A percentile compares a stretch with the other conserved stretches of the same genome.
phyloP scores from a whole-genome alignment of 2,113 vertebrate genomes.

The Ailuropoda melanoleuca region DNA sequence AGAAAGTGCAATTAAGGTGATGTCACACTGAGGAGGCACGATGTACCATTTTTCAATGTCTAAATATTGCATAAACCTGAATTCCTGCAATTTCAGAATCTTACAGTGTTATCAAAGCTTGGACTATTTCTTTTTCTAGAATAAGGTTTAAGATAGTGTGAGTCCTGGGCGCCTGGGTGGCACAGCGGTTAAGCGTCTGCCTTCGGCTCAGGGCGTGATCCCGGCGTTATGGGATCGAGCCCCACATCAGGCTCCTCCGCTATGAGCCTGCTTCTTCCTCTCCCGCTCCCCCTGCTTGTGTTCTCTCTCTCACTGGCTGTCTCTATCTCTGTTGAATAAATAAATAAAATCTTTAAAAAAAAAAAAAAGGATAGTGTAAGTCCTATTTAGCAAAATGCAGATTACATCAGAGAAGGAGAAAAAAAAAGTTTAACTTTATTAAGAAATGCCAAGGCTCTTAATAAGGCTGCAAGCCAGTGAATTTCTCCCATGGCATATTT shows the following conservation, averaged over 20 bases:
- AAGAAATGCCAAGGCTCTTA: neutral
- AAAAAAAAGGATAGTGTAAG: no score
- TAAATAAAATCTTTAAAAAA: no score
- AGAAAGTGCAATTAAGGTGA: neutral
- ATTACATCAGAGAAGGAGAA: slow-evolving; percentile 9
- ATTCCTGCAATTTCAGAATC: neutral
- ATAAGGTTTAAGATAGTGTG: slow-evolving; percentile 27
- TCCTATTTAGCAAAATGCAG: slow-evolving; percentile 11
- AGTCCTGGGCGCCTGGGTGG: no score
- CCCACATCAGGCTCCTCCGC: no score
- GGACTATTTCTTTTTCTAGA: neutral
- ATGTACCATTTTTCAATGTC: neutral
- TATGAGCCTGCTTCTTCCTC: no score
- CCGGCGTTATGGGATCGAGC: no score
- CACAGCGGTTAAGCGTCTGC: no score
- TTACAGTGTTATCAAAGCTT: neutral
- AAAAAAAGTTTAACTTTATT: neutral
- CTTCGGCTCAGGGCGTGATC: no score
- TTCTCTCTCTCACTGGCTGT: no score
- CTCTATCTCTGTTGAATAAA: no score
- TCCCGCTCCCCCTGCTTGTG: no score
- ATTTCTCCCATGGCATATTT: neutral
- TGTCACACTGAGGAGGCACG: neutral
- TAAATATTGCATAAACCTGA: neutral
- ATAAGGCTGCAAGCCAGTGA: neutral